Conservation (phyloP, 2,888 invertebrate species). For the Bibio marci region DNA sequence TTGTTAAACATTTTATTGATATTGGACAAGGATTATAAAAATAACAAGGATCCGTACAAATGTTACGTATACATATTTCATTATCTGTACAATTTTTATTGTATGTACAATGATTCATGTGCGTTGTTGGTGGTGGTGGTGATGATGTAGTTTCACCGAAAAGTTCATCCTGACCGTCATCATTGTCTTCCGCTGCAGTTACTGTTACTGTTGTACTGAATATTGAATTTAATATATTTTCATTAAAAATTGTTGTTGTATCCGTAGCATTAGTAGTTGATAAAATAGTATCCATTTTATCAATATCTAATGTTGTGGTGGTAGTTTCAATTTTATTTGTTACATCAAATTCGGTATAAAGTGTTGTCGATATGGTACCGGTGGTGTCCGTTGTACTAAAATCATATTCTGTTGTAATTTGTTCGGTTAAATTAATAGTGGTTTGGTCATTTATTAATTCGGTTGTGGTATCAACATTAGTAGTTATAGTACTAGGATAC, state of each 20-base stretch:
- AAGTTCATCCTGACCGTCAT: background rate
- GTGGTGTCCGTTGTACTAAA: background rate
- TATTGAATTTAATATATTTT: background rate
- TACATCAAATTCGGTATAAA: background rate
- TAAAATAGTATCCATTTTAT: no score
- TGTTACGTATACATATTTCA: constrained; percentile 31
- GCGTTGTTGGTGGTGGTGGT: no score
- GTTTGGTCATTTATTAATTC: background rate
- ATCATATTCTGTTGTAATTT: background rate
- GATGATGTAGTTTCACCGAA: no score
- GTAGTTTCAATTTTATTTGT: no score
- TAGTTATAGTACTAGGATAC: background rate
- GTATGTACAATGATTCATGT: background rate
- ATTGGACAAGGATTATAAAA: constrained; percentile 29
- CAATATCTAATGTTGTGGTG: no score
- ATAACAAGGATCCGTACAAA: constrained; percentile 36
- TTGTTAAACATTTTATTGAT: constrained; percentile 32
- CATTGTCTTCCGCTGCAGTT: no score
- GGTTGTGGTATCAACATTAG: constrained; percentile 1
- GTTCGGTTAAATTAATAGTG: no score
- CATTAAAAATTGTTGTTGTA: background rate
- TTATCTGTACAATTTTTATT: constrained; percentile 27
- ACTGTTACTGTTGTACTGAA: background rate
- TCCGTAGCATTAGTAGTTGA: background rate
- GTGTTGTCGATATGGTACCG: background rate